These are phyloP conservation scores for Enteromius thamalakanensis DNA, from an alignment of 2,797 vertebrate genomes.

Conservation along the genomic window DNA sequence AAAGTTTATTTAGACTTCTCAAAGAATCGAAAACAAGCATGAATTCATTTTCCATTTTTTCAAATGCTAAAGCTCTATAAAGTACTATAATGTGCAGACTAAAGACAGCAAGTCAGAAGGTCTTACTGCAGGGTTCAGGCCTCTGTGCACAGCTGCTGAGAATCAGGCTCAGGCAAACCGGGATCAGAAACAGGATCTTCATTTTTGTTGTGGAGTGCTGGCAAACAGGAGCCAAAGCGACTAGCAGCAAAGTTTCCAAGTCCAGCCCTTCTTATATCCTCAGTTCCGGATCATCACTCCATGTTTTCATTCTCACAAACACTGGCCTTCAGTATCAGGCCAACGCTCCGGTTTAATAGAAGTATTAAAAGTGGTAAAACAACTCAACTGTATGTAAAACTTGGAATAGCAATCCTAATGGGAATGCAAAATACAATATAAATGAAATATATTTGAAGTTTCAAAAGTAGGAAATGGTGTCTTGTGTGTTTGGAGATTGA, in stretches of 20 bases:
- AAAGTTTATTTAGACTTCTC: background rate
- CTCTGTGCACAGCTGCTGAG: conserved; percentile 37
- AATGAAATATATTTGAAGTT: conserved; percentile 4
- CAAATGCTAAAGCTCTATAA: background rate
- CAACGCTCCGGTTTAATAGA: background rate
- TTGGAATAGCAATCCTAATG: background rate
- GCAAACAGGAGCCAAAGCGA: conserved; percentile 4
- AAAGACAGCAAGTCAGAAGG: background rate
- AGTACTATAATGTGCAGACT: background rate
- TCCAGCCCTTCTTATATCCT: conserved; percentile 25
- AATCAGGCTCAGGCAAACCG: conserved; percentile 46
- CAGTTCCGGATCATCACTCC: conserved; percentile 13
- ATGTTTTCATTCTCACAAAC: conserved; percentile 23
- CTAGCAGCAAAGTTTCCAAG: background rate
- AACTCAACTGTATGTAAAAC: background rate
- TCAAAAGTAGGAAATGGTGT: conserved; percentile 5
- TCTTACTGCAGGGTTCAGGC: conserved; percentile 67
- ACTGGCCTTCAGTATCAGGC: background rate
- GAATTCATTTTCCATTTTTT: background rate
- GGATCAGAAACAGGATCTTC: conserved; percentile 45
- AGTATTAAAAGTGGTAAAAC: background rate
- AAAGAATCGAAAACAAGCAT: conserved; percentile 1
- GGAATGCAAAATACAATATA: background rate
- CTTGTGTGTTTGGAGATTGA: conserved; percentile 38
- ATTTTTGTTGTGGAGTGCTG: conserved; percentile 44